These are phyloP conservation scores for Athetis lepigone DNA, from an alignment of 2,888 invertebrate genomes.

Conservation along the genomic window DNA sequence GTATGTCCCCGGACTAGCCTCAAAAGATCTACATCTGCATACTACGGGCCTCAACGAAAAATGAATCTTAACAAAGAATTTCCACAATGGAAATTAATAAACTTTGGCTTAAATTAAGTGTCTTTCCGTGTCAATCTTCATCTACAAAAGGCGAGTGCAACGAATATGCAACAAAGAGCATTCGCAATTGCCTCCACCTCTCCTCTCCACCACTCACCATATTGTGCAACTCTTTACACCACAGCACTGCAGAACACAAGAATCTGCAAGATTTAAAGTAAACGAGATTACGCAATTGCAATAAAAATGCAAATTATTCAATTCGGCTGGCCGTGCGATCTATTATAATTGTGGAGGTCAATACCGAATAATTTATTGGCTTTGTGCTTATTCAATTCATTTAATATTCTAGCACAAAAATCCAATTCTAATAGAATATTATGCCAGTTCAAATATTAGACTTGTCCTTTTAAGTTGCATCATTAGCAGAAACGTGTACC, in stretches of 20 bases:
- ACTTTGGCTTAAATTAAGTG: too few species aligned
- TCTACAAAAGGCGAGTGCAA: too few species aligned
- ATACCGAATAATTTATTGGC: background rate
- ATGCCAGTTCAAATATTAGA: background rate
- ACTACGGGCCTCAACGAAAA: too few species aligned
- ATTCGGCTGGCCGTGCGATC: background rate
- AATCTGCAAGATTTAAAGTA: background rate
- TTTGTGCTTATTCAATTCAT: background rate
- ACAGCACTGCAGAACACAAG: background rate
- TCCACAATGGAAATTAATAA: too few species aligned
- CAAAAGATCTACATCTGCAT: too few species aligned
- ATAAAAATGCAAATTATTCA: background rate
- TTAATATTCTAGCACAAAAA: background rate
- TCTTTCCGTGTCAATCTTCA: too few species aligned
- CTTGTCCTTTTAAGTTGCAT: conserved; percentile 23
- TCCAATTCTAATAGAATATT: background rate
- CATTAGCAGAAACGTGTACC: background rate
- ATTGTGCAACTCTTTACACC: background rate
- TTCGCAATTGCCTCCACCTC: too few species aligned
- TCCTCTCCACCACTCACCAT: too few species aligned
- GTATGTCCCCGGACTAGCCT: too few species aligned
- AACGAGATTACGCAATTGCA: background rate
- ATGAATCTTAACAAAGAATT: too few species aligned
- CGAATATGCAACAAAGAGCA: too few species aligned
- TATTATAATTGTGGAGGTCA: background rate